A percentile compares a stretch with the other conserved stretches of the same genome.
Evolutionary conservation across 2,888 invertebrate genomes (phyloP).

Genomic region (Sarcophaga subvicina): DNA sequence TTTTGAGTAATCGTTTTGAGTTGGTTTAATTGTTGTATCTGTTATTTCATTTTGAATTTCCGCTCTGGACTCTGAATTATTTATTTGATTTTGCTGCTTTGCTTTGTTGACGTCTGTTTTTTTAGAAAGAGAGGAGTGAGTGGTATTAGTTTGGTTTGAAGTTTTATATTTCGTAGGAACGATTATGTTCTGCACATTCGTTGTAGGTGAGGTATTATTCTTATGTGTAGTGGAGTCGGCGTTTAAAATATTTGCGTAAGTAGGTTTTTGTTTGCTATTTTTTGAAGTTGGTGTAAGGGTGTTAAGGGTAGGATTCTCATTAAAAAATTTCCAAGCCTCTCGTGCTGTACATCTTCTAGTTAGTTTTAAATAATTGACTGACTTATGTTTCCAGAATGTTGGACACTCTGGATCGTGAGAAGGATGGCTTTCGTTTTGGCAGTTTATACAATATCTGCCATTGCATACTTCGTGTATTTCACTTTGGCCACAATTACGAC

Average conservation of each 20-base stretch:
- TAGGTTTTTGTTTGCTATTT: neutral
- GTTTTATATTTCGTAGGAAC: neutral
- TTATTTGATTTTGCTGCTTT: too few relatives aligned
- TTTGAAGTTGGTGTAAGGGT: neutral
- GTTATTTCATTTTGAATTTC: too few relatives aligned
- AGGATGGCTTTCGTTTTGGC: conserved; percentile 57
- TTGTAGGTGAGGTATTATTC: neutral
- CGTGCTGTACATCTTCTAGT: conserved; percentile 57
- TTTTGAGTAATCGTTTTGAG: too few relatives aligned
- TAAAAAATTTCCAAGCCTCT: conserved; percentile 61
- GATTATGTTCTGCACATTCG: too few relatives aligned
- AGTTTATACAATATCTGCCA: conserved; percentile 57
- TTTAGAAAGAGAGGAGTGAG: too few relatives aligned
- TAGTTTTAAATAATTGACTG: conserved; percentile 64
- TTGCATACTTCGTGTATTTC: conserved; percentile 29
- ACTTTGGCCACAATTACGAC: too few relatives aligned
- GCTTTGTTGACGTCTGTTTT: too few relatives aligned
- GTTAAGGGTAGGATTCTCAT: conserved; percentile 37
- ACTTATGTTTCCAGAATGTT: conserved; percentile 58
- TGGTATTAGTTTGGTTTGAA: neutral
- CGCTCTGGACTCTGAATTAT: too few relatives aligned
- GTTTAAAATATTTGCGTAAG: conserved; percentile 9
- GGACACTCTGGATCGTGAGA: conserved; percentile 53
- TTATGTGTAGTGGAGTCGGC: neutral
- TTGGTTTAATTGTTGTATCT: too few relatives aligned